phyloP scores from a whole-genome alignment of 2,888 invertebrate species.

The Ctenicera cuprea region DNA sequence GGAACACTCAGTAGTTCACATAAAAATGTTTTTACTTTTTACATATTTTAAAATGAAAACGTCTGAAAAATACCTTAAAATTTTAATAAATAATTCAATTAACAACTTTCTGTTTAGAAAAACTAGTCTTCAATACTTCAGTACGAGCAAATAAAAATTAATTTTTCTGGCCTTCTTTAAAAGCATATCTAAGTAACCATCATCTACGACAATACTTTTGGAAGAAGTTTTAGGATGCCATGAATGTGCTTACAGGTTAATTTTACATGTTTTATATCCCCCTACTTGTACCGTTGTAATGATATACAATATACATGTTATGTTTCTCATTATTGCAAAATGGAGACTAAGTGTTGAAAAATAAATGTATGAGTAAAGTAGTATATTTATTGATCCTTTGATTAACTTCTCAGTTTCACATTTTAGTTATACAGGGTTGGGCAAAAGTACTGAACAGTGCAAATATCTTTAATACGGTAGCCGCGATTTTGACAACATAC shows the following conservation, averaged over 20 bases:
- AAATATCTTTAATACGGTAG: too few relatives aligned
- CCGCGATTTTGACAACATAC: too few relatives aligned
- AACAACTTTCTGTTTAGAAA: too few relatives aligned
- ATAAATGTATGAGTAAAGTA: slow-evolving; percentile 35
- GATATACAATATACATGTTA: slow-evolving; percentile 37
- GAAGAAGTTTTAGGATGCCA: slow-evolving; percentile 28
- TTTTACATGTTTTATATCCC: slow-evolving; percentile 43
- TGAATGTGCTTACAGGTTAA: slow-evolving; percentile 39
- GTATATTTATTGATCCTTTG: background rate
- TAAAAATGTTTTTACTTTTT: too few relatives aligned
- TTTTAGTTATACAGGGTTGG: too few relatives aligned
- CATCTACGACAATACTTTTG: slow-evolving; percentile 36
- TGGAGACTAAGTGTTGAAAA: slow-evolving; percentile 30
- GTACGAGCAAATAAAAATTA: background rate
- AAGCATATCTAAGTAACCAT: slow-evolving; percentile 24
- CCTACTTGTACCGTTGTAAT: slow-evolving; percentile 45
- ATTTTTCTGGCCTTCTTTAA: slow-evolving; percentile 7
- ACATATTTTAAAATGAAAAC: too few relatives aligned
- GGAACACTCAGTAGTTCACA: too few relatives aligned
- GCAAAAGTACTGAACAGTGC: too few relatives aligned
- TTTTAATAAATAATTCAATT: too few relatives aligned
- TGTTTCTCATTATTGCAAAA: slow-evolving; percentile 25
- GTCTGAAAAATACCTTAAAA: too few relatives aligned
- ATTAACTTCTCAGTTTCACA: background rate
- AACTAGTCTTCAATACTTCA: too few relatives aligned